Percentiles rank a stretch among this genome's conserved stretches.
phyloP scores from a whole-genome alignment of 2,797 vertebrate genomes.

The Psittacula echo region DNA sequence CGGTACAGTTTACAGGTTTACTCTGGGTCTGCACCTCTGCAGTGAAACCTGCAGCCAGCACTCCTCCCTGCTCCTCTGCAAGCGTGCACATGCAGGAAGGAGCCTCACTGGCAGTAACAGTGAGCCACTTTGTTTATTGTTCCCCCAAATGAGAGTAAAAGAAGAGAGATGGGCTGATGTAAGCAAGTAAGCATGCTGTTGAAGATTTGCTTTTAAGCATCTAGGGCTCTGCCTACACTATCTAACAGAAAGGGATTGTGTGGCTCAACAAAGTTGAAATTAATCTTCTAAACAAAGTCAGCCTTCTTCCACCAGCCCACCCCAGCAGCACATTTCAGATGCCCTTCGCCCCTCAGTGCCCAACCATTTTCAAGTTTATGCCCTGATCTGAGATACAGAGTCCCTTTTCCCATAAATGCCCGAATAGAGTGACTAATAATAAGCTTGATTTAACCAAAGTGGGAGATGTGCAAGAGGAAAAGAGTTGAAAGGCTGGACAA shows the following conservation, averaged over 20 bases:
- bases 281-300: constrained; percentile 76
- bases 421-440: neutral
- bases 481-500: neutral
- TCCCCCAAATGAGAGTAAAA: constrained; percentile 61
- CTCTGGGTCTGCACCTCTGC: neutral
- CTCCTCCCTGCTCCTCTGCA: neutral
- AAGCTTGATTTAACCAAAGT: constrained; percentile 14
- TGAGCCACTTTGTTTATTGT: constrained; percentile 81
- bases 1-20: neutral
- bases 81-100: rapidly evolving
- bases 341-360: constrained; percentile 35
- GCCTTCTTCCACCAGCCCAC: constrained; percentile 68
- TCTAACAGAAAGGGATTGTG: constrained; percentile 79
- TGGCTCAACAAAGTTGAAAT: constrained; percentile 74
- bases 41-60: neutral
- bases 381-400: neutral
- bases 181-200: constrained; percentile 76
- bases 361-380: neutral
- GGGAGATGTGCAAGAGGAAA: neutral
- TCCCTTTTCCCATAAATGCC: constrained; percentile 1
- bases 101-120: constrained; percentile 46
- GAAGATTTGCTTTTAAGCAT: constrained; percentile 76
- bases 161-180: constrained; percentile 74
- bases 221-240: constrained; percentile 69
- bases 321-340: neutral